phyloP scores from a whole-genome alignment of 1,140 invertebrate genomes.

The Tetranychus urticae region DNA sequence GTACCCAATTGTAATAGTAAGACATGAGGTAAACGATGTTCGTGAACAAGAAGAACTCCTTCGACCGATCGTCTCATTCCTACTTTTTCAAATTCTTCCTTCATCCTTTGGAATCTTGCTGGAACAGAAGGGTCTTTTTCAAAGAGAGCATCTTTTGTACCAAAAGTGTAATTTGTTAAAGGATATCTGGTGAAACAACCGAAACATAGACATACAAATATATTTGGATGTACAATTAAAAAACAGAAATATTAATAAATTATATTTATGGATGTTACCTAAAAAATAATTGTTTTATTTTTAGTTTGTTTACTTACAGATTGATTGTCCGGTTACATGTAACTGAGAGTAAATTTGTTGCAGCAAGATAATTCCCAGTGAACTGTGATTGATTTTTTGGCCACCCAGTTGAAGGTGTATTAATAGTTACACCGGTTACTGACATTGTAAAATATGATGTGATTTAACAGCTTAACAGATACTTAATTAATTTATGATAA shows the following conservation, averaged over 20 bases:
- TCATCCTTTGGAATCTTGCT: constrained; percentile 89
- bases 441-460: neutral
- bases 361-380: neutral
- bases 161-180: constrained; percentile 96
- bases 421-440: neutral
- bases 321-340: constrained; percentile 63
- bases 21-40: constrained; percentile 93
- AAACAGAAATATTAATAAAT: too few species aligned
- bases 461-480: too few species aligned
- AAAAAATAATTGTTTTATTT: too few species aligned
- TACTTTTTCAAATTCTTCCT: constrained; percentile 94
- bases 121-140: constrained; percentile 97
- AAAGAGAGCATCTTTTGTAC: constrained; percentile 93
- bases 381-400: neutral
- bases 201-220: neutral
- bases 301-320: constrained; percentile 35
- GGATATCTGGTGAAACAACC: constrained; percentile 32
- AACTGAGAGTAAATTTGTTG: constrained; percentile 20
- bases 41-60: constrained; percentile 87
- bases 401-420: neutral
- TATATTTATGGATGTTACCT: too few species aligned
- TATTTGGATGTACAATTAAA: too few species aligned
- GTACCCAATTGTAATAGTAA: constrained; percentile 87
- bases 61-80: constrained; percentile 92
- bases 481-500: too few species aligned